phyloP scores from a whole-genome alignment of 2,113 vertebrate species.

The Tylochromis polylepis region DNA sequence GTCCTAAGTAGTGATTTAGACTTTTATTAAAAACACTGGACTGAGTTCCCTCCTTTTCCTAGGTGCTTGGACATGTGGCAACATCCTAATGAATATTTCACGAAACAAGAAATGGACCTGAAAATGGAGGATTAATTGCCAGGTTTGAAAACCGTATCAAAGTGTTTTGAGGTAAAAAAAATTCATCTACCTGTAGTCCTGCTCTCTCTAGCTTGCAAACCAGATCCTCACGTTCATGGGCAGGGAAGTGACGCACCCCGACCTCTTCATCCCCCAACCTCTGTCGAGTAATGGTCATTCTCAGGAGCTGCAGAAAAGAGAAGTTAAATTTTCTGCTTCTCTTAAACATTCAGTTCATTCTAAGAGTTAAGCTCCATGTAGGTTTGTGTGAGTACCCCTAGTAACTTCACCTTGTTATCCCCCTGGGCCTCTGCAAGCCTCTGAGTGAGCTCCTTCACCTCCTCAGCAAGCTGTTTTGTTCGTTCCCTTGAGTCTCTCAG shows the following conservation, averaged over 20 bases:
- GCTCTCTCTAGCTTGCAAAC: constrained; percentile 88
- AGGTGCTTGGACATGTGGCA: background rate
- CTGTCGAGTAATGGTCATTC: constrained; percentile 97
- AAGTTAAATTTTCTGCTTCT: background rate
- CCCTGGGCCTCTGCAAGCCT: constrained; percentile 89
- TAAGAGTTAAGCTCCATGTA: background rate
- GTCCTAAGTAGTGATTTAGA: background rate
- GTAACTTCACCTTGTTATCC: constrained; percentile 88
- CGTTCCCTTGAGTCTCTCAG: constrained; percentile 86
- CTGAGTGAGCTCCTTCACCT: constrained; percentile 91
- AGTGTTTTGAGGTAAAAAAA: background rate
- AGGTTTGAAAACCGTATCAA: background rate
- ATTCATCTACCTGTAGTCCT: constrained; percentile 79
- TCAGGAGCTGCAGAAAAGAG: constrained; percentile 78
- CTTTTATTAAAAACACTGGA: background rate
- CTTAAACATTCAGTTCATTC: background rate
- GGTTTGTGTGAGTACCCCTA: background rate
- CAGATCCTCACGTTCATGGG: constrained; percentile 91
- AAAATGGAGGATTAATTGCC: background rate
- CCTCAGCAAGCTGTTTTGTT: constrained; percentile 83
- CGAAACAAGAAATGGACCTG: background rate
- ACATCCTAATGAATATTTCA: background rate
- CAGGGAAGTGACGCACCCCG: constrained; percentile 88
- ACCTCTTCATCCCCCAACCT: constrained; percentile 94
- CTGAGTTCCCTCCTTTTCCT: background rate